These are phyloP conservation scores for Podocnemis expansa DNA, from an alignment of 2,113 vertebrate genomes.

Conservation along the genomic window DNA sequence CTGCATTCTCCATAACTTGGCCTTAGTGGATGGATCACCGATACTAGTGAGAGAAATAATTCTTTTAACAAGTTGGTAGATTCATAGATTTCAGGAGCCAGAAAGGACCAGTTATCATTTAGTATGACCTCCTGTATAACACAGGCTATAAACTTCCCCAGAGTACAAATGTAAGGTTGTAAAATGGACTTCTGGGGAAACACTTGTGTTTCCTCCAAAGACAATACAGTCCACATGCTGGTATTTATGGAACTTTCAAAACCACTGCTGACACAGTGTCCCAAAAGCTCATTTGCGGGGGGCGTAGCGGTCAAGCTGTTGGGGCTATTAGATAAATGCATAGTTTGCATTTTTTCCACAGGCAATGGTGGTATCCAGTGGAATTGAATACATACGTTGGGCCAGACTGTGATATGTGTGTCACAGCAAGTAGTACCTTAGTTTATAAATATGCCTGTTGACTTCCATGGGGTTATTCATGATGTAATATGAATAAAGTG, in stretches of 20 bases:
- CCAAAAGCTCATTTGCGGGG: not conserved
- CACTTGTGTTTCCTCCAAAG: not conserved
- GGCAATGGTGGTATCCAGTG: not conserved
- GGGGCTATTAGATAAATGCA: conserved; percentile 3
- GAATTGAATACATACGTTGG: not conserved
- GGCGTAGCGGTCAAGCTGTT: conserved; percentile 10
- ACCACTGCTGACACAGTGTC: not conserved
- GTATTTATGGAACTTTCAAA: conserved; percentile 5
- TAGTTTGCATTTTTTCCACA: not conserved
- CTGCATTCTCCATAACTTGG: not conserved
- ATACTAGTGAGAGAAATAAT: not conserved
- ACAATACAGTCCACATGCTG: not conserved
- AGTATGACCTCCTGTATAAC: not conserved
- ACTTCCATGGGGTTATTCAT: not conserved
- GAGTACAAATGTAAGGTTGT: not conserved
- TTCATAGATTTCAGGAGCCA: not conserved
- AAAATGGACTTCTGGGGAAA: not conserved
- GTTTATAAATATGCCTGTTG: not conserved
- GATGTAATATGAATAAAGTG: not conserved
- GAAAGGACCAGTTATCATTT: not conserved
- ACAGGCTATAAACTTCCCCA: not conserved
- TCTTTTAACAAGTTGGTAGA: not conserved
- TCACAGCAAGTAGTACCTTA: rapidly evolving
- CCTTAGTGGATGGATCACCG: not conserved
- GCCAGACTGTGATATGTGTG: not conserved